Evolutionary conservation across 2,113 vertebrate species (phyloP).

Genomic region (Murina feae): DNA sequence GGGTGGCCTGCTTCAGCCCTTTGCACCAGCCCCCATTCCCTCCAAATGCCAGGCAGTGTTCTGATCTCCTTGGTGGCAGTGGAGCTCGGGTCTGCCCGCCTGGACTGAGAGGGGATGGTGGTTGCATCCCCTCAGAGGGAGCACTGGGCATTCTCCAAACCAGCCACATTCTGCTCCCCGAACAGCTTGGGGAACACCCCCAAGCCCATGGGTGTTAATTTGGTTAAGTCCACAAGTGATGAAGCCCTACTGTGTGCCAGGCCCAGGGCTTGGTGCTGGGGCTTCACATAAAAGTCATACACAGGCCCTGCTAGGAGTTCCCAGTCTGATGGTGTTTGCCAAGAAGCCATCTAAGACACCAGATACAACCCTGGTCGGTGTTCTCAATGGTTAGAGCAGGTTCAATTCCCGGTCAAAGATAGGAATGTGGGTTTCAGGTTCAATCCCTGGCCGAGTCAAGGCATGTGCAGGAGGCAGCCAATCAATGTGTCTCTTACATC

Average conservation of each 20-base stretch:
- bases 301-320: rapidly evolving
- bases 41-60: rapidly evolving
- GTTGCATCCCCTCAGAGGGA: rapidly evolving
- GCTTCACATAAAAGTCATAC: neutral
- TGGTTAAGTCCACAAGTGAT: rapidly evolving
- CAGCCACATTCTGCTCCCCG: neutral
- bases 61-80: too few relatives aligned
- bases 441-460: too few relatives aligned
- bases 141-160: neutral
- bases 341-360: neutral
- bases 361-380: neutral
- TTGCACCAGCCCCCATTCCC: neutral
- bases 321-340: neutral
- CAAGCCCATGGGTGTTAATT: rapidly evolving
- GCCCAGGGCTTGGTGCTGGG: neutral
- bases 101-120: neutral
- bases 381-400: too few relatives aligned
- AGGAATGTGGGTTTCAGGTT: too few relatives aligned
- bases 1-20: neutral
- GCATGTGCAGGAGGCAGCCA: too few relatives aligned
- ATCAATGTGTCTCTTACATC: neutral
- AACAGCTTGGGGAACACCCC: neutral
- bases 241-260: neutral
- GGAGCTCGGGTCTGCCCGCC: rapidly evolving
- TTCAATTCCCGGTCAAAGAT: too few relatives aligned